Conservation (phyloP, 2,113 vertebrate genomes). For the Sisor rabdophorus region DNA sequence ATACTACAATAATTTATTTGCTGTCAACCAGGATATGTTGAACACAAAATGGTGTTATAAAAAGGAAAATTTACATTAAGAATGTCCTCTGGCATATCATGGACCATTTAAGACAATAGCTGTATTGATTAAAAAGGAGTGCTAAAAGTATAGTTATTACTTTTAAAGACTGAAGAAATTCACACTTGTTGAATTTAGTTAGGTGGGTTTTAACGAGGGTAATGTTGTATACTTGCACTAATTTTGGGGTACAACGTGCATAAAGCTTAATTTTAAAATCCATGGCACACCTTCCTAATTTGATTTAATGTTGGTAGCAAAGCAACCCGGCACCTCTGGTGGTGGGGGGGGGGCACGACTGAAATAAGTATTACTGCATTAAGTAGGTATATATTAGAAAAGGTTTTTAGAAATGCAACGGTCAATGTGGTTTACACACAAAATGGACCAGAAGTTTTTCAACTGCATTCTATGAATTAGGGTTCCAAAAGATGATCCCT, state of each 20-base stretch:
- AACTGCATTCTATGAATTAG: not conserved
- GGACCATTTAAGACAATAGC: not conserved
- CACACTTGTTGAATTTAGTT: too few relatives aligned
- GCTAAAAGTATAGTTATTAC: not conserved
- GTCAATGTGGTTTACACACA: not conserved
- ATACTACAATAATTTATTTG: not conserved
- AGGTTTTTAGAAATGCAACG: not conserved
- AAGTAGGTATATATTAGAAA: not conserved
- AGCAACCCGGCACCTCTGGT: not conserved
- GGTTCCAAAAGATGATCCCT: not conserved
- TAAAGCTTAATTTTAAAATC: too few relatives aligned
- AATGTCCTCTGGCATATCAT: too few relatives aligned
- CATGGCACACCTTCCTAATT: not conserved
- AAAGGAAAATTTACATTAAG: too few relatives aligned
- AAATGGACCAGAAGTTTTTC: not conserved
- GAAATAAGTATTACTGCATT: not conserved
- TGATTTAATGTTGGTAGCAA: not conserved
- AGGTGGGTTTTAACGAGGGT: too few relatives aligned
- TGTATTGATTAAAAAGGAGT: not conserved
- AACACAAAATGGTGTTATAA: too few relatives aligned
- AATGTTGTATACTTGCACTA: too few relatives aligned
- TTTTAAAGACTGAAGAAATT: not conserved
- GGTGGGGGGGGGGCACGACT: not conserved
- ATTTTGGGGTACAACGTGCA: not conserved
- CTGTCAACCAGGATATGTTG: not conserved